Conservation (phyloP, 2,888 invertebrate genomes). For the Lasioglossum marginatum region DNA sequence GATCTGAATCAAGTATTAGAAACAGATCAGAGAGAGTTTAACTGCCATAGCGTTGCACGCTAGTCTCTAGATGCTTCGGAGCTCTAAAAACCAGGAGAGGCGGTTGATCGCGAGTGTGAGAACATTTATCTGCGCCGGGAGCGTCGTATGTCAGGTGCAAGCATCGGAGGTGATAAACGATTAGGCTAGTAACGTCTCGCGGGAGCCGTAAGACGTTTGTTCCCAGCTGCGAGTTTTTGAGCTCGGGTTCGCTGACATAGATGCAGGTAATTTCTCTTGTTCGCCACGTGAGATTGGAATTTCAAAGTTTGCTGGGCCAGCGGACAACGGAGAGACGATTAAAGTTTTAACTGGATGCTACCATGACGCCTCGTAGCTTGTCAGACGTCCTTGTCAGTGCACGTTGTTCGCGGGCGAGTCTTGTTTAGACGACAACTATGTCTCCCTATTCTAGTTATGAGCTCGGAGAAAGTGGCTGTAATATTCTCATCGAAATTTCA, state of each 20-base stretch:
- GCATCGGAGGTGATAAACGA: slow-evolving; percentile 58
- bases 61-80: neutral
- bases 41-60: neutral
- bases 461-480: neutral
- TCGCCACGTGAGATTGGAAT: slow-evolving; percentile 19
- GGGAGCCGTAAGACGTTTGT: slow-evolving; percentile 20
- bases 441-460: neutral
- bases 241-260: neutral
- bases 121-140: slow-evolving; percentile 59
- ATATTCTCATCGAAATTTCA: neutral
- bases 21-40: neutral
- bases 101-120: neutral
- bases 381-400: neutral
- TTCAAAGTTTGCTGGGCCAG: slow-evolving; percentile 29
- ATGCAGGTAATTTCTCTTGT: neutral
- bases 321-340: slow-evolving; percentile 25
- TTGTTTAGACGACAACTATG: neutral
- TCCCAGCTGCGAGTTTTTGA: slow-evolving; percentile 17
- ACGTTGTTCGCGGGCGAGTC: neutral
- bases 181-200: slow-evolving; percentile 29
- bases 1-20: neutral
- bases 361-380: neutral
- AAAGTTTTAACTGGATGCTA: slow-evolving; percentile 11
- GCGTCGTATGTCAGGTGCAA: slow-evolving; percentile 46
- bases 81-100: slow-evolving; percentile 19